Evolutionary conservation across 2,113 vertebrate species (phyloP).

Genomic region (Trematocara nigrifrons): DNA sequence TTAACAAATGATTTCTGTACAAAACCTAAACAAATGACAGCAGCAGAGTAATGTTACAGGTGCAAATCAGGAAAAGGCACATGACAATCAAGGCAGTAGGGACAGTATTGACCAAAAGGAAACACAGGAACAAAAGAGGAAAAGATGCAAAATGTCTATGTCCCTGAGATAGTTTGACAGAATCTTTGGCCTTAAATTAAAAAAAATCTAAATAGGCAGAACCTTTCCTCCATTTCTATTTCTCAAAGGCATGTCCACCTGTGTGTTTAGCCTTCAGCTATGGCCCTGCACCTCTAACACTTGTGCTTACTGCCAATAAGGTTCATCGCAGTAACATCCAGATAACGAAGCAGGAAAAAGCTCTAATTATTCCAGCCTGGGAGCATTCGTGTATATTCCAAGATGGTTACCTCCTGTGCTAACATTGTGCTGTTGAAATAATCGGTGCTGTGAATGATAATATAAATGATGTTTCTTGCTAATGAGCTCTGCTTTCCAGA

Average conservation of each 20-base stretch:
- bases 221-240: neutral
- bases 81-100: neutral
- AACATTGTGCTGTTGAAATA: neutral
- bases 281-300: neutral
- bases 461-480: neutral
- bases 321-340: neutral
- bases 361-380: neutral
- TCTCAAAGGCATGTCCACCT: neutral
- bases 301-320: neutral
- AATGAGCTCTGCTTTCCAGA: neutral
- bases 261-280: neutral
- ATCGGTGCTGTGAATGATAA: neutral
- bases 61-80: neutral
- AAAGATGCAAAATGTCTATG: neutral
- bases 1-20: neutral
- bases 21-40: neutral
- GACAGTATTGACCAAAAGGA: neutral
- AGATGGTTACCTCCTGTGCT: neutral
- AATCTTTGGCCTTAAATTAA: neutral
- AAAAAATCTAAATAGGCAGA: rapidly evolving
- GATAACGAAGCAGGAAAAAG: neutral
- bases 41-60: neutral
- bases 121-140: neutral
- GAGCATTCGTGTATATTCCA: neutral
- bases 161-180: neutral